Evolutionary conservation across 1,140 invertebrate genomes (phyloP).

Genomic region (Drosophila kurseongensis): DNA sequence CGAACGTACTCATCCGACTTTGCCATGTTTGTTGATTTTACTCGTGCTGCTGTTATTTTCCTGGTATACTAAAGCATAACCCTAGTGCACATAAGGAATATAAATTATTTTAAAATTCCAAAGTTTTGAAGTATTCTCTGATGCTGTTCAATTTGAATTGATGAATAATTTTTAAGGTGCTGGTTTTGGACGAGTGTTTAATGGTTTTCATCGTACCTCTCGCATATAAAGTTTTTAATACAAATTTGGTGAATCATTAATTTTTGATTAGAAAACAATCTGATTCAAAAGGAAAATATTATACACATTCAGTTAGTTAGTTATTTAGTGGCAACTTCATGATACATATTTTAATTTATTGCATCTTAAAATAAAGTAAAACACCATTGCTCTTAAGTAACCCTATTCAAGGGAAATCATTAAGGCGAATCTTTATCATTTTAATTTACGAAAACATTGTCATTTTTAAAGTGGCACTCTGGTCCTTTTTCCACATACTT

Average conservation of each 20-base stretch:
- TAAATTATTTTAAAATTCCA: not conserved
- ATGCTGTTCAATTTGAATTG: not conserved
- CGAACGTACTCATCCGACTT: slow-evolving; percentile 32
- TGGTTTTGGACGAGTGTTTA: not conserved
- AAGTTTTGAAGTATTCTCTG: not conserved
- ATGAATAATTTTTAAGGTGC: not conserved
- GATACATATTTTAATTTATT: no score
- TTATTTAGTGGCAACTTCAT: no score
- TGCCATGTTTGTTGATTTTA: slow-evolving; percentile 34
- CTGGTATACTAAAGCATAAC: not conserved
- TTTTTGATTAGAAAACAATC: no score
- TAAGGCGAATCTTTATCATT: not conserved
- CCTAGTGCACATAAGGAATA: not conserved
- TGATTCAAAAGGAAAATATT: no score
- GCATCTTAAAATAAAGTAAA: no score
- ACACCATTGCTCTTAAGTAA: no score
- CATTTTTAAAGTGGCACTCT: slow-evolving; percentile 6
- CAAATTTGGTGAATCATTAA: not conserved
- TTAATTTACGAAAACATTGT: not conserved
- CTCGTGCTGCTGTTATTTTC: slow-evolving; percentile 22
- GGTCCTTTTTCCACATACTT: not conserved
- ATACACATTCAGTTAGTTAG: no score
- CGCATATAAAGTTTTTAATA: not conserved
- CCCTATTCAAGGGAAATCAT: no score
- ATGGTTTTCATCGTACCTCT: not conserved